Conservation (phyloP, 2,888 invertebrate species). For the Drosophila greeni region DNA sequence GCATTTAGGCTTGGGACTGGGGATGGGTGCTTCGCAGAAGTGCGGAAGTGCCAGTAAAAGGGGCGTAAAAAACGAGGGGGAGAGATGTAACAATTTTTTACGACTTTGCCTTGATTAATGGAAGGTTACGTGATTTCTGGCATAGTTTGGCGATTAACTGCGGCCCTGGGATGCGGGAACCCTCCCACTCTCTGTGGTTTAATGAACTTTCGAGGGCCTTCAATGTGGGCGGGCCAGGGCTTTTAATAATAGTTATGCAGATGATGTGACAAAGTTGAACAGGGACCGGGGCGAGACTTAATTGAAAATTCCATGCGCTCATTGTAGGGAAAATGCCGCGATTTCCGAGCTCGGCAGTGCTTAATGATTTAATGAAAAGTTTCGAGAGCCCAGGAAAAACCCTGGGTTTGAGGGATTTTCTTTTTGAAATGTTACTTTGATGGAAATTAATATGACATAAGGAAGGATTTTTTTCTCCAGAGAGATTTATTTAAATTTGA, state of each 20-base stretch:
- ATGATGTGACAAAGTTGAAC: constrained; percentile 28
- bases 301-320: constrained; percentile 31
- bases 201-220: constrained; percentile 34
- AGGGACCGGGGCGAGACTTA: constrained; percentile 8
- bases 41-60: constrained; percentile 69
- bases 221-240: constrained; percentile 53
- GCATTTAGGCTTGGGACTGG: constrained; percentile 48
- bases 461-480: neutral
- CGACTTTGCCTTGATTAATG: constrained; percentile 63
- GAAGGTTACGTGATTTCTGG: constrained; percentile 67
- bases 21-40: constrained; percentile 23
- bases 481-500: neutral
- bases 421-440: neutral
- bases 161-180: constrained; percentile 53
- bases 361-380: constrained; percentile 29
- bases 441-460: constrained; percentile 4
- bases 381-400: neutral
- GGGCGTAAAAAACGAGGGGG: constrained; percentile 38
- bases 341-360: constrained; percentile 17
- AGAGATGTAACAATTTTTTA: constrained; percentile 47
- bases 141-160: constrained; percentile 67
- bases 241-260: constrained; percentile 57
- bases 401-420: neutral
- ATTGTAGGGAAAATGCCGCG: constrained; percentile 16
- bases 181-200: constrained; percentile 18